Conservation (phyloP, 1,140 invertebrate species). For the Adoxophyes honmai region DNA sequence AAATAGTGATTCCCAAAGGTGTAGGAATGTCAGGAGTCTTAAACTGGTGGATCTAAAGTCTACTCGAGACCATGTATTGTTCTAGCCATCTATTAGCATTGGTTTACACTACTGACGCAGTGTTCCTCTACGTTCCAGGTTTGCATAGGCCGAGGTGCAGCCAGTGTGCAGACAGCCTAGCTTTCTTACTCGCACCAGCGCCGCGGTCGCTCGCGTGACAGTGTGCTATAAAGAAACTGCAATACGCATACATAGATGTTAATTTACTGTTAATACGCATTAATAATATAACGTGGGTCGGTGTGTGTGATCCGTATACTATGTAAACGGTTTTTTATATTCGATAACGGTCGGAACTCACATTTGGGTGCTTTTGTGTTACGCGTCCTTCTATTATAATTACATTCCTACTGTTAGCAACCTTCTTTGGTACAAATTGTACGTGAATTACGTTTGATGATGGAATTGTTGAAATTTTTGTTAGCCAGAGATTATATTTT, state of each 20-base stretch:
- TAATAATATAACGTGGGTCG: conserved; percentile 53
- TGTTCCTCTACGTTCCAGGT: conserved; percentile 35
- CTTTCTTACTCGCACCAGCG: conserved; percentile 42
- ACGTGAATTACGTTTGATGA: conserved; percentile 30
- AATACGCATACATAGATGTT: conserved; percentile 61
- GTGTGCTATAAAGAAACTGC: conserved; percentile 50
- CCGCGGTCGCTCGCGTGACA: conserved; percentile 37
- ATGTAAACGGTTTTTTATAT: conserved; percentile 40
- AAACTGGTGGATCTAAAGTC: too few species aligned
- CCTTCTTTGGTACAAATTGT: conserved; percentile 28
- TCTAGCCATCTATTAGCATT: too few species aligned
- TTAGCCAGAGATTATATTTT: conserved; percentile 70
- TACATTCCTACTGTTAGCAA: conserved; percentile 54
- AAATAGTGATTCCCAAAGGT: too few species aligned
- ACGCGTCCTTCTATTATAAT: conserved; percentile 35
- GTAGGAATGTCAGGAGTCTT: too few species aligned
- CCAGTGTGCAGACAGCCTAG: conserved; percentile 50
- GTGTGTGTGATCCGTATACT: conserved; percentile 58
- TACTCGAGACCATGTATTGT: too few species aligned
- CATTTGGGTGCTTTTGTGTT: conserved; percentile 53
- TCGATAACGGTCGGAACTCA: conserved; percentile 24
- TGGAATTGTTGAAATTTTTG: conserved; percentile 63
- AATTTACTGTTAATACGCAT: conserved; percentile 58
- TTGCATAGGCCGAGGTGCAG: conserved; percentile 46
- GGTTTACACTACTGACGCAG: too few species aligned